Evolutionary conservation across 1,140 invertebrate species (phyloP).

Genomic region (Drosophila serrata): DNA sequence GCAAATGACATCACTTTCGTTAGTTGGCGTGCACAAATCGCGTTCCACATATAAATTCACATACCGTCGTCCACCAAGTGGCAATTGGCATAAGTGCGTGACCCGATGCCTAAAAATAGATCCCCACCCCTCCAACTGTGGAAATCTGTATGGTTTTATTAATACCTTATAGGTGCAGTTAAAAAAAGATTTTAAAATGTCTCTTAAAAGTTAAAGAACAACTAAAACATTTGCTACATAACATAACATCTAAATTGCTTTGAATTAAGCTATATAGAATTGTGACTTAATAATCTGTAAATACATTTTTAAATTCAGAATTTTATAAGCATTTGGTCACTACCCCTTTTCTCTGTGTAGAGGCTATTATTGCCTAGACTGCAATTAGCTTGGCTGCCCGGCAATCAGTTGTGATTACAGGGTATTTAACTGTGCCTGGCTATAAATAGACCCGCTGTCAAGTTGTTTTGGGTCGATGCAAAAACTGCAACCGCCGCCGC

Average conservation of each 20-base stretch:
- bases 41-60: slow-evolving; percentile 44
- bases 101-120: slow-evolving; percentile 42
- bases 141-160: slow-evolving; percentile 5
- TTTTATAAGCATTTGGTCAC: too few species aligned
- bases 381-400: slow-evolving; percentile 23
- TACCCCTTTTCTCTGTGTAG: slow-evolving; percentile 10
- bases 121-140: background rate
- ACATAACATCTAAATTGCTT: background rate
- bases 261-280: background rate
- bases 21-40: slow-evolving; percentile 56
- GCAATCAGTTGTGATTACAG: slow-evolving; percentile 49
- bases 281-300: background rate
- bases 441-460: slow-evolving; percentile 36
- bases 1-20: slow-evolving; percentile 61
- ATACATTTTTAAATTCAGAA: too few species aligned
- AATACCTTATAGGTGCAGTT: slow-evolving; percentile 4
- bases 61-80: slow-evolving; percentile 30
- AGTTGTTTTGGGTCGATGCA: slow-evolving; percentile 21
- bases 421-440: slow-evolving; percentile 40
- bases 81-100: slow-evolving; percentile 52
- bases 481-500: background rate
- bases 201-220: too few species aligned
- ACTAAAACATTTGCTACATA: too few species aligned
- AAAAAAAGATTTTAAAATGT: too few species aligned
- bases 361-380: slow-evolving; percentile 10